Evolutionary conservation across 2,797 vertebrate species (phyloP), one percentile per base, ranked within the genome.

Genomic region (Brachyrhaphis roseni): DNA sequence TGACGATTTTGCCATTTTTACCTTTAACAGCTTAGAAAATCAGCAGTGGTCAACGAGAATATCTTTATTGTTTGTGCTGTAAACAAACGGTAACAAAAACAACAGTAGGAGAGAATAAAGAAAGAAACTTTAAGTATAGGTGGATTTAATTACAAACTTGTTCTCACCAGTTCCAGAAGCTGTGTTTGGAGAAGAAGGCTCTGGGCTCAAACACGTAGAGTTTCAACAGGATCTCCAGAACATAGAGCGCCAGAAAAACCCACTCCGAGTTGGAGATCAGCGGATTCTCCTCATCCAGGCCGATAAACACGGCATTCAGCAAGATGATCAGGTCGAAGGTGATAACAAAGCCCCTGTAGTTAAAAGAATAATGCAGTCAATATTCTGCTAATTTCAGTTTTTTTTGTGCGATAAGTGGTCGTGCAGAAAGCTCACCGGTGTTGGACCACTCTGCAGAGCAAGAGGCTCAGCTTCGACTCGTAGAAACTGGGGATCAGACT

Each of bases 151-250:
- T 36, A 1, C 51, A 49, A 3, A 39, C n/a, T 23, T 0, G 8
- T n/a, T 31, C 93, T 96, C 86, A 98, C 98, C 98, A 98, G 94
- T 99, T 99, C 98, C 98, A 99, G 94, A 98, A 98, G 86, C 95
- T 96, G 86, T 96, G 97, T 82, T 84, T 96, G 86, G 96, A 95
- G 64, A 98, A 98, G 86, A 98, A 98, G 0, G 91, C 88, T 16
- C 95, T 92, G 0, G 97, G 98, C 81, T 99, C 97, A 0, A 96
- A 96, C 0, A 96, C 96, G 84, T 98, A 99, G n/a, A 98, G 93
- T 86, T 99, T 99, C 59, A 98, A 94, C 92, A 96, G 86, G 85
- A 99, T 97, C 95, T 99, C 97, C 1, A 96, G 75, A 45, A 98
- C 31, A 72, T 98, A 98, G 0, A 98, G 93, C 7, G 91, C 85